phyloP scores from a whole-genome alignment of 2,888 invertebrate genomes.

The Nomada fabriciana region DNA sequence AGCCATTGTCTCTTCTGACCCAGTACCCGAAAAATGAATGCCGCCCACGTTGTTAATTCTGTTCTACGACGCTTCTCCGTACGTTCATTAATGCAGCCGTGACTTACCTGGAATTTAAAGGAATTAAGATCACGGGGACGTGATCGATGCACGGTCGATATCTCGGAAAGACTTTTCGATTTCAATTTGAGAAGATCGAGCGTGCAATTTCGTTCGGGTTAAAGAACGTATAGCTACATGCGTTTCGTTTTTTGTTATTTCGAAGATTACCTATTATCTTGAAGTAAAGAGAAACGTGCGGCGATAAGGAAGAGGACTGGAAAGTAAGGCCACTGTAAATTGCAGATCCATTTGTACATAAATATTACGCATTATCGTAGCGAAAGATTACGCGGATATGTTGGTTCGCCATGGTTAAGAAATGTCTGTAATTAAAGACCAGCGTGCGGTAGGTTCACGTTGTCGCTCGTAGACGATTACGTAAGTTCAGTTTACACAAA shows the following conservation, averaged over 20 bases:
- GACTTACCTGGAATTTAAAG: not conserved
- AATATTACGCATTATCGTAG: not conserved
- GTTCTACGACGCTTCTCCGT: not conserved
- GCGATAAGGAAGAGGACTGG: not conserved
- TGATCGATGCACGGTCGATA: not conserved
- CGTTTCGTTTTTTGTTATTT: not conserved
- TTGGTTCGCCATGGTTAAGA: conserved; percentile 13
- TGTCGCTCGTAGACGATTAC: conserved; percentile 45
- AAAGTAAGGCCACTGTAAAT: not conserved
- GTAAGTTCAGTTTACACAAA: conserved; percentile 40
- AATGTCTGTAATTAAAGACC: conserved; percentile 35
- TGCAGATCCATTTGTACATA: not conserved
- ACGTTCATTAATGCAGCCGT: not conserved
- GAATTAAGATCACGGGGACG: not conserved
- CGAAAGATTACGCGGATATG: not conserved
- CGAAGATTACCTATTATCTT: not conserved
- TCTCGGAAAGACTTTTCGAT: no score
- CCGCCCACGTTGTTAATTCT: not conserved
- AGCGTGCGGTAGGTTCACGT: conserved; percentile 34
- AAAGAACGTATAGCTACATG: no score
- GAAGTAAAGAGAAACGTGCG: no score
- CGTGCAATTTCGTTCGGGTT: no score
- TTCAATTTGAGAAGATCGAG: not conserved
- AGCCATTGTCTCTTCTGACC: conserved; percentile 27
- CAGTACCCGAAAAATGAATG: not conserved